A percentile compares a stretch with the other conserved stretches of the same genome.
These are phyloP conservation scores for Tipula vernalis DNA, from an alignment of 2,888 invertebrate genomes.

Conservation along the genomic window DNA sequence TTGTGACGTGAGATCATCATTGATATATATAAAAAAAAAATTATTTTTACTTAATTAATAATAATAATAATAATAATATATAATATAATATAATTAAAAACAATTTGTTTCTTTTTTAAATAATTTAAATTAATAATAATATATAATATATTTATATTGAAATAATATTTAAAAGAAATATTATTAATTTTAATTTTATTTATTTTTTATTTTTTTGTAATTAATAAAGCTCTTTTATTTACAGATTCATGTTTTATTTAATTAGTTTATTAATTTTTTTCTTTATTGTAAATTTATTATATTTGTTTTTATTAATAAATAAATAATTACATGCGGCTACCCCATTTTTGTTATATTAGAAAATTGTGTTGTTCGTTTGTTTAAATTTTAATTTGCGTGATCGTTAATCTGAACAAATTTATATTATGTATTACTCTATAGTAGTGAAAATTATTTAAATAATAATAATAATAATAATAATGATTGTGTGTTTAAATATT, in stretches of 20 bases:
- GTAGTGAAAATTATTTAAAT: neutral
- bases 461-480: neutral
- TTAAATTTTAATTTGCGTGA: neutral
- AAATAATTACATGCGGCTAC: slow-evolving; percentile 4
- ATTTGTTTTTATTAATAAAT: neutral
- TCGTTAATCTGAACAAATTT: neutral
- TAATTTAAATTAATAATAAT: neutral
- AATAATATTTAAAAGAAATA: neutral
- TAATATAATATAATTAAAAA: neutral
- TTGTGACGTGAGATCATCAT: neutral
- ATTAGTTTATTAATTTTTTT: neutral
- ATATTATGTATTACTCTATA: neutral
- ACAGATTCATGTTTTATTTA: neutral
- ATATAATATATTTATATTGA: neutral
- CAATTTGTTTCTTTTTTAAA: neutral
- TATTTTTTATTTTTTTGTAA: neutral
- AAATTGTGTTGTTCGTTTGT: neutral
- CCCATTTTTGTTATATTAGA: neutral
- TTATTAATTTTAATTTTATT: neutral
- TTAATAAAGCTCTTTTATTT: slow-evolving; percentile 4
- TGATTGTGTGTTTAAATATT: neutral
- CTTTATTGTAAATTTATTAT: neutral
- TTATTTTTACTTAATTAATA: neutral
- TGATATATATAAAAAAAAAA: neutral
- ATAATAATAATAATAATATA: neutral